phyloP scores from a whole-genome alignment of 2,113 vertebrate genomes.

The Corvus moneduloides region DNA sequence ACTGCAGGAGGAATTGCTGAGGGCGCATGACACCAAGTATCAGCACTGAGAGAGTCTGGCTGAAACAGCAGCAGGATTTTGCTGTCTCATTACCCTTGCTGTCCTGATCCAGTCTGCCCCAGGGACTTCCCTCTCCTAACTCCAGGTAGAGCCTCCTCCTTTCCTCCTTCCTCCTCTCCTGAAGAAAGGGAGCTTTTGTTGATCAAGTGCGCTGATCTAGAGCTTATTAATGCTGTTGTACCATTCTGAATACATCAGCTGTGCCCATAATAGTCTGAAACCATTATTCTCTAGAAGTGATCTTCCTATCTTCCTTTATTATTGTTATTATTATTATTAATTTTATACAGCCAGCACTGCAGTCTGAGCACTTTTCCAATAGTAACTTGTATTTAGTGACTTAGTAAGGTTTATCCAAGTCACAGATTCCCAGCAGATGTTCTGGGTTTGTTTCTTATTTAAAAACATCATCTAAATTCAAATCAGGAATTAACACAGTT shows the following conservation, averaged over 20 bases:
- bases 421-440: conserved; percentile 16
- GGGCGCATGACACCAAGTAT: fast-evolving
- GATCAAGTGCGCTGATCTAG: neutral
- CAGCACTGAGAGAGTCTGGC: neutral
- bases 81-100: neutral
- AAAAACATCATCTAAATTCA: conserved; percentile 62
- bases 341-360: neutral
- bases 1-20: neutral
- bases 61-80: neutral
- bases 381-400: neutral
- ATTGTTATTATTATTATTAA: neutral
- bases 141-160: neutral
- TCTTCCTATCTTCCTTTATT: neutral
- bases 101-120: neutral
- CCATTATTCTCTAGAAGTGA: neutral
- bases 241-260: neutral
- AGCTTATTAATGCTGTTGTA: neutral
- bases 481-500: conserved; percentile 56
- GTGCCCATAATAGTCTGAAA: neutral
- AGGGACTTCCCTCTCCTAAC: neutral
- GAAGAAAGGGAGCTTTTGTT: neutral
- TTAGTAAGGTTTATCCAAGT: conserved; percentile 36
- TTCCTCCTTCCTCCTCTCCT: neutral
- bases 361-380: neutral
- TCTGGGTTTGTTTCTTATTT: conserved; percentile 49